A percentile compares a stretch with the other conserved stretches of the same genome.
Conservation (phyloP, 2,888 invertebrate genomes). For the Anoplius nigerrimus region DNA sequence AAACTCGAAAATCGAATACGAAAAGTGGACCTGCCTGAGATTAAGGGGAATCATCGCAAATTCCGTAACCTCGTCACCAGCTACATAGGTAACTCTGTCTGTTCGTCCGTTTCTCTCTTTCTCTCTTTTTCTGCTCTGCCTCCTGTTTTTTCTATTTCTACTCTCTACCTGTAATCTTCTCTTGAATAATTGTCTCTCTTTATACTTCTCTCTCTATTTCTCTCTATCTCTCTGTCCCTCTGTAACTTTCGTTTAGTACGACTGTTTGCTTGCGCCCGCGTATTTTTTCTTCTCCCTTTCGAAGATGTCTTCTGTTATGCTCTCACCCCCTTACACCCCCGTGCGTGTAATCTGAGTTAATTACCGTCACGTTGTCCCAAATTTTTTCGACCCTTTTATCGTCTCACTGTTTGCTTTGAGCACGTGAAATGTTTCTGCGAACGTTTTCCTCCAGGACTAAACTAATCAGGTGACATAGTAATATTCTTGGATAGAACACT, state of each 20-base stretch:
- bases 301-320: neutral
- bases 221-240: neutral
- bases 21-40: conserved; percentile 98
- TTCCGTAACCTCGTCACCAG: conserved; percentile 99
- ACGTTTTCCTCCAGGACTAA: neutral
- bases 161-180: conserved; percentile 2
- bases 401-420: conserved; percentile 4
- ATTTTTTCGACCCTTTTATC: neutral
- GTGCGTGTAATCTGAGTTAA: neutral
- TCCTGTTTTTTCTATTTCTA: conserved; percentile 27
- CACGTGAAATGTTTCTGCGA: neutral
- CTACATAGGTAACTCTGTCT: conserved; percentile 92
- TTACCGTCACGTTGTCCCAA: neutral
- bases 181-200: conserved; percentile 13
- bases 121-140: conserved; percentile 49
- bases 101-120: conserved; percentile 57
- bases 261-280: neutral
- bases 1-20: conserved; percentile 68
- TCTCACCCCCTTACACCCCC: neutral
- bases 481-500: neutral
- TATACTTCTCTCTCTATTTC: conserved; percentile 1
- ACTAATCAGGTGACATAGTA: neutral
- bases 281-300: neutral
- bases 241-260: neutral
- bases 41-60: conserved; percentile 99